These are phyloP conservation scores for Hemistola chrysoprasaria DNA, from an alignment of 2,888 invertebrate genomes.

Conservation along the genomic window DNA sequence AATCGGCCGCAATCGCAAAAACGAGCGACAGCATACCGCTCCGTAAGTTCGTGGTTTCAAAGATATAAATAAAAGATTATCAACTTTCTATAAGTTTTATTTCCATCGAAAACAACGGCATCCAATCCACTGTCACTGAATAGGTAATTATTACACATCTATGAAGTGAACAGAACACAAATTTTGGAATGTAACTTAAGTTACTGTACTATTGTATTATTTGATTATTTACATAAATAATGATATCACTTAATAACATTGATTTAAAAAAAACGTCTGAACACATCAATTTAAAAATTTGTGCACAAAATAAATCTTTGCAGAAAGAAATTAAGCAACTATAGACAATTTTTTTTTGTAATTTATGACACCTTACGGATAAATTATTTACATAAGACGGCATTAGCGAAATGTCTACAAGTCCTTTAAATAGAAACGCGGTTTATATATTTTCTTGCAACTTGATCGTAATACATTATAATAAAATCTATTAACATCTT, in stretches of 20 bases:
- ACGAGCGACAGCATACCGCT: no score
- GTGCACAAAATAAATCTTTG: constrained; percentile 49
- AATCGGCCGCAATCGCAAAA: no score
- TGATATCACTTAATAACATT: constrained; percentile 38
- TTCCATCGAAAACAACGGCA: constrained; percentile 76
- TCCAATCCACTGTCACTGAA: constrained; percentile 66
- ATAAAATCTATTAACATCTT: constrained; percentile 79
- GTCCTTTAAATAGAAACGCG: constrained; percentile 45
- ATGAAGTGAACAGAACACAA: constrained; percentile 48
- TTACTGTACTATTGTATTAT: constrained; percentile 54
- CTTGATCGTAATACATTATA: constrained; percentile 68
- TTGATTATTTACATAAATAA: constrained; percentile 56
- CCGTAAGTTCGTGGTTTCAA: no score
- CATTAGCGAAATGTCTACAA: constrained; percentile 33
- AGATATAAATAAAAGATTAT: constrained; percentile 46
- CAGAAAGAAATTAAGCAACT: constrained; percentile 55
- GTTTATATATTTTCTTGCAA: constrained; percentile 67
- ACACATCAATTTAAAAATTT: constrained; percentile 50
- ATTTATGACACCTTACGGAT: constrained; percentile 40
- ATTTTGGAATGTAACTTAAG: constrained; percentile 73
- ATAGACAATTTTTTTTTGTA: constrained; percentile 53
- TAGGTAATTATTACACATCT: constrained; percentile 44
- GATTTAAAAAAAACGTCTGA: constrained; percentile 18
- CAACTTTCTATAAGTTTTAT: constrained; percentile 73
- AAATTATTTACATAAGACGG: constrained; percentile 66